These are phyloP conservation scores for Volucella bombylans DNA, from an alignment of 2,888 invertebrate genomes.

Conservation along the genomic window DNA sequence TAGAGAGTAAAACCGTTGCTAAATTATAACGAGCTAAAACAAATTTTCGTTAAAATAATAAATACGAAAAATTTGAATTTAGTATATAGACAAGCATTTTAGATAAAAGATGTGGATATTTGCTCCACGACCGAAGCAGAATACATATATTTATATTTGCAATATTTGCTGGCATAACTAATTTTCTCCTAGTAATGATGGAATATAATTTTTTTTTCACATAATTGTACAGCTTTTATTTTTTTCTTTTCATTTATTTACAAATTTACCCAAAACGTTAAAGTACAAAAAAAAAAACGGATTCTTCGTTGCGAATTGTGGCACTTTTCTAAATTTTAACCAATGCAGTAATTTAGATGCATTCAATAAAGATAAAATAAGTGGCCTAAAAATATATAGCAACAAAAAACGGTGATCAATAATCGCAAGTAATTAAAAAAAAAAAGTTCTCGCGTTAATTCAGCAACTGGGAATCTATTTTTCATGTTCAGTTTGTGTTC, in stretches of 20 bases:
- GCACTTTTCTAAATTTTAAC: conserved; percentile 37
- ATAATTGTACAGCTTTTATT: conserved; percentile 13
- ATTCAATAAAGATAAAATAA: conserved; percentile 7
- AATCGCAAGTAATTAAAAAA: not conserved
- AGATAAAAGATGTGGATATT: conserved; percentile 19
- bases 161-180: not conserved
- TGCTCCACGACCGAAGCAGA: not conserved
- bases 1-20: conserved; percentile 10
- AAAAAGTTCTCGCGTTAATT: conserved; percentile 5
- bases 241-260: conserved; percentile 46
- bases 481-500: conserved; percentile 73
- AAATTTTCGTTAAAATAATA: not conserved
- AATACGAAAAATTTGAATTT: not conserved
- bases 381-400: not conserved
- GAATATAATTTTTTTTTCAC: conserved; percentile 40
- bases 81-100: conserved; percentile 11
- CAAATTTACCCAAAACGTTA: conserved; percentile 36
- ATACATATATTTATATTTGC: not conserved
- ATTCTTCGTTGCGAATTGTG: conserved; percentile 26
- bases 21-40: conserved; percentile 21
- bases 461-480: conserved; percentile 32
- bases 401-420: not conserved
- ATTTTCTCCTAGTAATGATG: conserved; percentile 9
- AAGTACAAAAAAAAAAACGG: conserved; percentile 27
- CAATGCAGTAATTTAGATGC: conserved; percentile 30